Evolutionary conservation across 2,113 vertebrate genomes (phyloP), one percentile per base, ranked within the genome.

Genomic region (Oreochromis niloticus): DNA sequence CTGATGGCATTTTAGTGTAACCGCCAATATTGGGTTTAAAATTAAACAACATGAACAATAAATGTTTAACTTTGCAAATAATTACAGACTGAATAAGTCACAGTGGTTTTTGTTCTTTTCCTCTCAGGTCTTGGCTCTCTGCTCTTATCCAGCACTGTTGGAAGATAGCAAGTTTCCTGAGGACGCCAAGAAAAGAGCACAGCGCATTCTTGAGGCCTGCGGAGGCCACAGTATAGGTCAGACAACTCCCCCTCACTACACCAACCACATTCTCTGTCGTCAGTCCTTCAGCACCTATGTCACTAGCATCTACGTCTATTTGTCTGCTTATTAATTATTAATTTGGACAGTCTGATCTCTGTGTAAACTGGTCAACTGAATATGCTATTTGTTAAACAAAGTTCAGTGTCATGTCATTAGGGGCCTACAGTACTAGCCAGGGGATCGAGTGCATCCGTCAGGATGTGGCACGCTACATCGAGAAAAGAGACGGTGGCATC

Each of bases 391-490:
- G 24, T 84, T 32, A 85, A 24, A 82, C 88, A 89, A 87, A 90
- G 90, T 91, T 22, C 73, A 78, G 22, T 39, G 27, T 34, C 19
- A 1, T 89, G 63, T 88, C 34, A 87, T 81, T 32, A 89, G 98
- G 98, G 14, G 94, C 98, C 12, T 99, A 99, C 94, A 97, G 96
- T 8, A 79, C 95, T 39, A 99, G 98, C 87, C 96, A 97, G 10
- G 97, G 98, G 16, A 96, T 98, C 1, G 97, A 97, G 73, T 92
- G 95, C 61, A 93, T 99, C 32, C 96, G 98, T 0, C 96, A 97
- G 43, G 97, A 98, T 24, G 97, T 98, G 63, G 96, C 97, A 0
- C 86, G 80, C 9, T 98, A 97, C 95, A 97, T 99, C 0, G 93
- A 97, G 93, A 95, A 73, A 36, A 95, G 98, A 11, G 98, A 98